A percentile compares a stretch with the other conserved stretches of the same genome.
These are phyloP conservation scores for Pontoporia blainvillei DNA, from an alignment of 2,113 vertebrate species.

Conservation along the genomic window DNA sequence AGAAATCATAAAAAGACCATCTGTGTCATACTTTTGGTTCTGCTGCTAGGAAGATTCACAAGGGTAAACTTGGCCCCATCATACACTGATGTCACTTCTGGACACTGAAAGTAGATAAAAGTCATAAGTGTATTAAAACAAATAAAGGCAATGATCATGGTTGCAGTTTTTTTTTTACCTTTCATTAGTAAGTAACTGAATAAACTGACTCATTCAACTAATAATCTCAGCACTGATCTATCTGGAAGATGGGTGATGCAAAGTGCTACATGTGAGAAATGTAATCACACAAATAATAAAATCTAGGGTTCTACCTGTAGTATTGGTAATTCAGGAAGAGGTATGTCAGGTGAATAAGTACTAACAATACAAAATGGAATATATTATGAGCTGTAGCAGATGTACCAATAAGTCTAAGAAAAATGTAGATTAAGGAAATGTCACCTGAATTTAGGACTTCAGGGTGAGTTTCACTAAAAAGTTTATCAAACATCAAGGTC, in stretches of 20 bases:
- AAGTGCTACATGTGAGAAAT: fast-evolving
- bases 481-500: background rate
- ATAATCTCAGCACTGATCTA: background rate
- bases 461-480: background rate
- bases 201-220: background rate
- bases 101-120: background rate
- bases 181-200: background rate
- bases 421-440: background rate
- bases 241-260: background rate
- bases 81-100: background rate
- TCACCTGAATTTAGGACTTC: background rate
- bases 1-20: background rate
- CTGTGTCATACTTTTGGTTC: background rate
- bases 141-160: background rate
- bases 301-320: background rate
- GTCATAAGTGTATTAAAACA: background rate
- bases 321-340: background rate
- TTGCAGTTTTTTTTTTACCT: background rate
- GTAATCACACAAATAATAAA: background rate
- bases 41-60: background rate
- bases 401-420: background rate
- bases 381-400: background rate
- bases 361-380: background rate
- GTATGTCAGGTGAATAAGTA: background rate
- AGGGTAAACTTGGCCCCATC: background rate